Conservation (phyloP, 2,888 invertebrate genomes). For the Heliconius aoede region DNA sequence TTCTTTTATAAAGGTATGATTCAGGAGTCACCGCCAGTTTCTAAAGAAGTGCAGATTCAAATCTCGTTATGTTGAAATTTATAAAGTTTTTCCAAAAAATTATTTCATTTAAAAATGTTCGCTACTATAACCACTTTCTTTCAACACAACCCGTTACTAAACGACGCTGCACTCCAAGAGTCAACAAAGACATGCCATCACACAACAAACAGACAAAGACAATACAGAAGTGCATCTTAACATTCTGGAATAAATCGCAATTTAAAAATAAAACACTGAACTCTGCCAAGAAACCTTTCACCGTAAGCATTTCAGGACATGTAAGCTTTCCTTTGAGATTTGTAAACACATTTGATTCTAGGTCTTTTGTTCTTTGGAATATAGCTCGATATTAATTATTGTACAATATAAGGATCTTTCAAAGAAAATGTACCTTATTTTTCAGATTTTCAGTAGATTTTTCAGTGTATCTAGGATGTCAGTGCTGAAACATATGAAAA, state of each 20-base stretch:
- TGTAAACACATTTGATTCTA: conserved; percentile 50
- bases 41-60: not conserved
- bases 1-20: too few species aligned
- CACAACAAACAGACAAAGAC: conserved; percentile 37
- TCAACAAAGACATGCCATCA: conserved; percentile 19
- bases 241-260: conserved; percentile 67
- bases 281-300: conserved; percentile 77
- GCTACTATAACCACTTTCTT: not conserved
- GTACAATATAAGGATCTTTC: not conserved
- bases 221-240: conserved; percentile 43
- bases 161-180: not conserved
- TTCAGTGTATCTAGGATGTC: conserved; percentile 45
- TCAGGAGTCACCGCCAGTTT: too few species aligned
- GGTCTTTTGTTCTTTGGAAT: conserved; percentile 48
- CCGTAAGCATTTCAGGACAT: conserved; percentile 73
- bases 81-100: not conserved
- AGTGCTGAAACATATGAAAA: conserved; percentile 59
- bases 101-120: not conserved
- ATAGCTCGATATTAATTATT: conserved; percentile 22
- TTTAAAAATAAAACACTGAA: conserved; percentile 73
- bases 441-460: conserved; percentile 49
- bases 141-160: not conserved
- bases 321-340: conserved; percentile 74
- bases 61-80: not conserved
- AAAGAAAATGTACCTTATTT: conserved; percentile 2